Base-by-base conservation (phyloP, 2,888 invertebrate genomes). In the Morpho deidamia region DNA sequence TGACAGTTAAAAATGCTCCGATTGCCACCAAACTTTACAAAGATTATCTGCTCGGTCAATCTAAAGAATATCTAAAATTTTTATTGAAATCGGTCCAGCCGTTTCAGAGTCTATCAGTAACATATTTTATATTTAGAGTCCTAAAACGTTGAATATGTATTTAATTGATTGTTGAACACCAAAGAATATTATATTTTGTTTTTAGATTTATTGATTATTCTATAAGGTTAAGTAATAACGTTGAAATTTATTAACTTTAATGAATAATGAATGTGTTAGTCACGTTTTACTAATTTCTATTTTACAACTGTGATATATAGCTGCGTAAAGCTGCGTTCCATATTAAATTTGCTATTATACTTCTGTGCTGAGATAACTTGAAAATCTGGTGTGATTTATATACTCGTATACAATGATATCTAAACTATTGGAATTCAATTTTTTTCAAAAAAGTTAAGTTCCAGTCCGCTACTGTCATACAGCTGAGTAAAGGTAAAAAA, bases 261-360 rank as follows among this genome's bases (percentile, higher is more conserved):
- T 59, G 56, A 59, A 58, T 58, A 58, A 58, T 53, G 53, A 56
- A 58, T 56, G 58, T 50, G 56, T 59, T 54, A 51, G 51, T 56
- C 59, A 56, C 51, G 56, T 56, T 59, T 51, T 49, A 49, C 56
- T 59, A 59, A 59, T 59, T 59, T 59, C 56, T 59, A 56, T 37
- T 49, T 48, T 53, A 56, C 56, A 54, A 56, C 49, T 59, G 51
- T 56, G 56, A 56, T 56, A 52, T 57, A 55, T 54, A 50, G 44
- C 52, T 49, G 48, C 23, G 40, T 49, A 50, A 57, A 55, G 23
- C 12, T 46, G 47, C 46, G 47, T 44, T 51, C 52, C 56, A 50
- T 55, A 56, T 56, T 55, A 51, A 60, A 60, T 60, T 58, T 59
- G 58, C 61, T 60, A 56, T 55, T 51, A 53, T 53, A 50, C n/a